Conservation (phyloP, 2,888 invertebrate genomes). For the Eristalis intricaria region DNA sequence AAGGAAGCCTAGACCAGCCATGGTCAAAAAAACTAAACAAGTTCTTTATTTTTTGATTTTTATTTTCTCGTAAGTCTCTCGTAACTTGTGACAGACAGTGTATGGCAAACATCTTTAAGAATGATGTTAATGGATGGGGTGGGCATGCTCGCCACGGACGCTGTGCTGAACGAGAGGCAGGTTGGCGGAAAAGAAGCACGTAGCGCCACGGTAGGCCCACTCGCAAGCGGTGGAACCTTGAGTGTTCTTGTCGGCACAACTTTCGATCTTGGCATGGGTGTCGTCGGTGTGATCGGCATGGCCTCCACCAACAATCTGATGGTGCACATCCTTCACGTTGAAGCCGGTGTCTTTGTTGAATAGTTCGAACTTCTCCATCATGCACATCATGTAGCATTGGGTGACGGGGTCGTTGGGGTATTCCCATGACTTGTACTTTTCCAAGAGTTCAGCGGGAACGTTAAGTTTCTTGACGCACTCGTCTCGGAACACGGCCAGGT, state of each 20-base stretch:
- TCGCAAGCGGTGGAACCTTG: constrained; percentile 77
- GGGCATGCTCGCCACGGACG: constrained; percentile 60
- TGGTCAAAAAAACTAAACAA: too few relatives aligned
- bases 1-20: too few relatives aligned
- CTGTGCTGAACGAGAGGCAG: constrained; percentile 77
- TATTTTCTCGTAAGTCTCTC: not conserved
- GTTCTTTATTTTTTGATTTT: not conserved
- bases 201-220: constrained; percentile 79
- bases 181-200: constrained; percentile 78
- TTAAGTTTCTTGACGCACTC: constrained; percentile 75
- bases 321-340: constrained; percentile 78
- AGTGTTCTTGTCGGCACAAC: constrained; percentile 77
- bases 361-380: constrained; percentile 79
- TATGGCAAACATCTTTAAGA: not conserved
- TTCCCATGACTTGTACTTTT: constrained; percentile 78
- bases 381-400: constrained; percentile 79
- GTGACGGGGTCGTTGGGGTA: constrained; percentile 78
- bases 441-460: constrained; percentile 76
- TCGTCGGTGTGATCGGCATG: constrained; percentile 76
- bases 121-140: constrained; percentile 28
- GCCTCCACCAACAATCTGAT: constrained; percentile 76
- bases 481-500: constrained; percentile 76
- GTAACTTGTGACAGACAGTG: not conserved
- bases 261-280: constrained; percentile 76
- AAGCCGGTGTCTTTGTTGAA: constrained; percentile 78